Evolutionary conservation across 2,797 vertebrate species (phyloP), one percentile per base, ranked within the genome.

Genomic region (Heliangelus exortis): DNA sequence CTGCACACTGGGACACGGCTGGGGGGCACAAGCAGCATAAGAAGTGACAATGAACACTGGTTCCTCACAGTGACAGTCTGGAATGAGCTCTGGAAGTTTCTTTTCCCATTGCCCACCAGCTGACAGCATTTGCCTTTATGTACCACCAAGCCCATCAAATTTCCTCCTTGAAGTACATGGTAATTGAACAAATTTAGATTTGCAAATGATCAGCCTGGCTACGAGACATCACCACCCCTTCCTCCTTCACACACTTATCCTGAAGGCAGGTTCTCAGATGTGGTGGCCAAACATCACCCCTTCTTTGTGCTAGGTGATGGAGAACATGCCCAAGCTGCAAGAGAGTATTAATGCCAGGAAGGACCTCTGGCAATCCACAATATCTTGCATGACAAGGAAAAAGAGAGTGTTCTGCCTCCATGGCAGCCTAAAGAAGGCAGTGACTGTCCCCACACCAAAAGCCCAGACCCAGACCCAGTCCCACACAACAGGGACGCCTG

Each of bases 1-100:
- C 39, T 41, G 39, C 39, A 41, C 39, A 41, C 39, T 41, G 39
- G 39, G 39, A 41, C 39, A 41, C 39, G 13, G 39, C 39, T 41
- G 22, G 15, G 36, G 10, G 4, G 36, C 73, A 78, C 0, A 0
- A 67, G 58, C 73, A 81, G 78, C 2, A 2, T 8, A 33, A 53
- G 58, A 65, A 6, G 36, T 4, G 5, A n/a, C 36, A 58, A 58
- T 25, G 75, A 71, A 59, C 9, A 41, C 18, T 19, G 10, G 26
- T 41, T 93, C 81, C 76, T 74, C 53, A 51, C 5, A 20, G 41
- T 2, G 34, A 66, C 2, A 11, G 33, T 14, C 26, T 54, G 5
- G 21, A 62, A 62, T 8, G n/a, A 58, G 55, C 26, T 74, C n/a
- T 25, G 33, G 67, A 73, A 10, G 8, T 11, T 6, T 53, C 41